Conservation (phyloP, 2,113 vertebrate genomes). For the Caretta caretta region DNA sequence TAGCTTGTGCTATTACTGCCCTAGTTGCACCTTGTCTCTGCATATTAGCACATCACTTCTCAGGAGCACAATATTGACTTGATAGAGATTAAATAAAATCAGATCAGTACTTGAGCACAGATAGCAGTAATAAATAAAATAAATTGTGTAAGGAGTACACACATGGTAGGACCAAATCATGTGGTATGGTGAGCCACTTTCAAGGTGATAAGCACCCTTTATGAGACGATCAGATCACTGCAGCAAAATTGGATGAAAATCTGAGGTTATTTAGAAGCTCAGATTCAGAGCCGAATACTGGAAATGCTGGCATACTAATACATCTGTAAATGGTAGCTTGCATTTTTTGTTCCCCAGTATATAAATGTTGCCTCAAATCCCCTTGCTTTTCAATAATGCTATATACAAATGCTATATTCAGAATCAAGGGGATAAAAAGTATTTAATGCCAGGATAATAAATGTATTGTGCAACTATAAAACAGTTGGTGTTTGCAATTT, state of each 20-base stretch:
- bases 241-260: not conserved
- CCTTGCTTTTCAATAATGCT: not conserved
- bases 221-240: not conserved
- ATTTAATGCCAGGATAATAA: conserved; percentile 13
- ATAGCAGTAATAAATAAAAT: not conserved
- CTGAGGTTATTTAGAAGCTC: not conserved
- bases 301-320: not conserved
- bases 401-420: not conserved
- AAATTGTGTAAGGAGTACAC: not conserved
- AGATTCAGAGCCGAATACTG: not conserved
- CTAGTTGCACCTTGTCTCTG: not conserved
- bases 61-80: not conserved
- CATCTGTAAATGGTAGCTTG: conserved; percentile 29
- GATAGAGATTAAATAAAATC: not conserved
- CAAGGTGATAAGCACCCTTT: not conserved
- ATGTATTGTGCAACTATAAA: conserved; percentile 7
- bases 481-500: conserved; percentile 4
- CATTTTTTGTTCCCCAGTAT: not conserved
- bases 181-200: not conserved
- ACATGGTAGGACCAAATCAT: not conserved
- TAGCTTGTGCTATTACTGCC: not conserved
- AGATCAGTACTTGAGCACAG: not conserved
- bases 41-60: not conserved
- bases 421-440: conserved; percentile 21
- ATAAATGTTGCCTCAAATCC: not conserved